These are phyloP conservation scores for Hippopotamyrus pictus DNA, from an alignment of 2,797 vertebrate genomes.

Conservation along the genomic window DNA sequence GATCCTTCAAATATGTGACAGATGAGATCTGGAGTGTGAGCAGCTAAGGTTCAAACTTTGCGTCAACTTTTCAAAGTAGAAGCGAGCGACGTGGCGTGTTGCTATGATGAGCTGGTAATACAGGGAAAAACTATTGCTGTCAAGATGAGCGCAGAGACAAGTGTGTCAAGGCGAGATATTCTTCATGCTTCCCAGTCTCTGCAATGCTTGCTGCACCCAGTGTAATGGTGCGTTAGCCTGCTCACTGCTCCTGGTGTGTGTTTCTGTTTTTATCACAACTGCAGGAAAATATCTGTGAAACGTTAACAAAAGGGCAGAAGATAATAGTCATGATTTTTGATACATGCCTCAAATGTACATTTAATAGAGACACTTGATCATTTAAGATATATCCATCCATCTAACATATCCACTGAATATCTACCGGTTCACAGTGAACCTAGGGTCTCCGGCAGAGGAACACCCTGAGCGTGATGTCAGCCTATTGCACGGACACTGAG, in stretches of 20 bases:
- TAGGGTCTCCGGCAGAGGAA: background rate
- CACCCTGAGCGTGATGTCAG: background rate
- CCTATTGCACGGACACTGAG: background rate
- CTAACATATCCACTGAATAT: background rate
- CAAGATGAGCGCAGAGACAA: background rate
- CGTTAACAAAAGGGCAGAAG: background rate
- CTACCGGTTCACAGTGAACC: background rate
- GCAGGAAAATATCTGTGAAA: background rate
- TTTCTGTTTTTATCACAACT: background rate
- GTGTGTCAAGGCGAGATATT: background rate
- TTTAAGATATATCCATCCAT: background rate
- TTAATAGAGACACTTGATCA: background rate
- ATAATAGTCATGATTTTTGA: background rate
- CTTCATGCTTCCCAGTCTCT: background rate
- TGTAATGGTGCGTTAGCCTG: background rate
- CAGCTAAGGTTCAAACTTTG: constrained; percentile 10
- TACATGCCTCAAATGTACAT: background rate
- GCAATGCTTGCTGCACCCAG: background rate
- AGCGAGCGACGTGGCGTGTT: background rate
- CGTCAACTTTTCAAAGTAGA: constrained; percentile 3
- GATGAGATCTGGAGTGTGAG: constrained; percentile 35
- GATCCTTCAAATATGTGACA: constrained; percentile 55
- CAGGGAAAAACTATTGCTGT: constrained; percentile 31
- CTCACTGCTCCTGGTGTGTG: background rate
- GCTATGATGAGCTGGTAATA: constrained; percentile 16